These are phyloP conservation scores for Holacanthus passer DNA, from an alignment of 2,113 vertebrate species.

Conservation along the genomic window DNA sequence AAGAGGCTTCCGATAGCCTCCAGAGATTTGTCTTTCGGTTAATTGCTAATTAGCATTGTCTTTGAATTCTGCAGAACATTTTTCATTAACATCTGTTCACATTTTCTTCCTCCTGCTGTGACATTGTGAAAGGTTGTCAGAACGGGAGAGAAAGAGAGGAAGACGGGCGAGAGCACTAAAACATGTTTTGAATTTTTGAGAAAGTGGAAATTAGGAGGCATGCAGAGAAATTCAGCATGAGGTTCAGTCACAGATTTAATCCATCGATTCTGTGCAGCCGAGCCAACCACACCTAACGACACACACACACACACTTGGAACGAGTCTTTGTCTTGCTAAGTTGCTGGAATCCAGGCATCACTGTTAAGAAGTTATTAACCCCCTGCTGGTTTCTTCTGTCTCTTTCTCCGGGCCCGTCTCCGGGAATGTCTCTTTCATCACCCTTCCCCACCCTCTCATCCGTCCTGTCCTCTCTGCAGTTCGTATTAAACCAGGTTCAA, in stretches of 20 bases:
- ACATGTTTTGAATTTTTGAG: background rate
- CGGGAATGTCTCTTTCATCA: background rate
- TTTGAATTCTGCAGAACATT: slow-evolving; percentile 24
- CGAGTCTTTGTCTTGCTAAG: slow-evolving; percentile 47
- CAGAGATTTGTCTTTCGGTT: slow-evolving; percentile 23
- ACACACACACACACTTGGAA: background rate
- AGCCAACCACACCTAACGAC: slow-evolving; percentile 15
- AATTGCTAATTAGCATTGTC: slow-evolving; percentile 58
- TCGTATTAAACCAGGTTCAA: slow-evolving; percentile 85
- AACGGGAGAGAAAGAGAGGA: background rate
- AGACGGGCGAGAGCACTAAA: background rate
- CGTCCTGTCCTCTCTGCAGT: slow-evolving; percentile 67
- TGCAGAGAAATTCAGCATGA: background rate
- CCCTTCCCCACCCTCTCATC: background rate
- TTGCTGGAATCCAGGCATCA: slow-evolving; percentile 45
- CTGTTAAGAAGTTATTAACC: slow-evolving; percentile 56
- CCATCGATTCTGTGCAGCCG: slow-evolving; percentile 32
- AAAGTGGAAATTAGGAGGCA: background rate
- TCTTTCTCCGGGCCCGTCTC: background rate
- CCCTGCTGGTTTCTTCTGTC: slow-evolving; percentile 52
- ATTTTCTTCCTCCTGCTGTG: background rate
- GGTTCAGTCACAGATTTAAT: background rate
- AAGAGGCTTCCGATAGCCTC: slow-evolving; percentile 3
- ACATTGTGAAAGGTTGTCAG: slow-evolving; percentile 16
- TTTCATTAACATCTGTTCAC: slow-evolving; percentile 52